Conservation (phyloP, 2,797 vertebrate genomes). For the Lagocephalus sceleratus region DNA sequence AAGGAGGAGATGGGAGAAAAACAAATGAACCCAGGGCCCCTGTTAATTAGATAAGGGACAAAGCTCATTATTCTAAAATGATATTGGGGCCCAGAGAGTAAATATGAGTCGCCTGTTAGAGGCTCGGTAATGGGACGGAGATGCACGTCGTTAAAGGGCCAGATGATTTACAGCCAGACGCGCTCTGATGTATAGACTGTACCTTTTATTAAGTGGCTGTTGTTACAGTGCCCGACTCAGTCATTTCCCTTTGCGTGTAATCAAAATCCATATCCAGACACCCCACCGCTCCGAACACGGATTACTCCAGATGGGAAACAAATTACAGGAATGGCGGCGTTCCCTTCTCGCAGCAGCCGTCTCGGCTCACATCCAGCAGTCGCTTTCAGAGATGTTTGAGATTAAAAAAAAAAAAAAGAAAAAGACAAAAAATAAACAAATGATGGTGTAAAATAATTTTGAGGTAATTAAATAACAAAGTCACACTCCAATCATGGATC, state of each 20-base stretch:
- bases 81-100: slow-evolving; percentile 86
- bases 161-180: slow-evolving; percentile 87
- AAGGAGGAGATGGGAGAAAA: slow-evolving; percentile 20
- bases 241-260: slow-evolving; percentile 71
- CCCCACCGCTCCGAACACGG: slow-evolving; percentile 30
- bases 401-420: neutral
- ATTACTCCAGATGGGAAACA: slow-evolving; percentile 34
- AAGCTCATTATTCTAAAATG: slow-evolving; percentile 97
- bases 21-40: slow-evolving; percentile 77
- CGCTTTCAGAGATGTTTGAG: too few species aligned
- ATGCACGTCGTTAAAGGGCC: slow-evolving; percentile 81
- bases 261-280: slow-evolving; percentile 66
- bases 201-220: slow-evolving; percentile 76
- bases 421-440: slow-evolving; percentile 45
- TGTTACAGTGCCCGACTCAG: slow-evolving; percentile 64
- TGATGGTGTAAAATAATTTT: slow-evolving; percentile 52
- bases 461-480: slow-evolving; percentile 67
- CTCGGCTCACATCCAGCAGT: slow-evolving; percentile 11
- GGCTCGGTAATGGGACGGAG: slow-evolving; percentile 82
- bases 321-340: slow-evolving; percentile 31
- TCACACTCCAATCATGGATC: slow-evolving; percentile 60
- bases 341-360: slow-evolving; percentile 16
- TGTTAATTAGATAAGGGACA: slow-evolving; percentile 96
- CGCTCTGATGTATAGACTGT: slow-evolving; percentile 83
- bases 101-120: slow-evolving; percentile 85